These are phyloP conservation scores for Temnothorax curvispinosus DNA, from an alignment of 1,140 invertebrate genomes.

Conservation along the genomic window DNA sequence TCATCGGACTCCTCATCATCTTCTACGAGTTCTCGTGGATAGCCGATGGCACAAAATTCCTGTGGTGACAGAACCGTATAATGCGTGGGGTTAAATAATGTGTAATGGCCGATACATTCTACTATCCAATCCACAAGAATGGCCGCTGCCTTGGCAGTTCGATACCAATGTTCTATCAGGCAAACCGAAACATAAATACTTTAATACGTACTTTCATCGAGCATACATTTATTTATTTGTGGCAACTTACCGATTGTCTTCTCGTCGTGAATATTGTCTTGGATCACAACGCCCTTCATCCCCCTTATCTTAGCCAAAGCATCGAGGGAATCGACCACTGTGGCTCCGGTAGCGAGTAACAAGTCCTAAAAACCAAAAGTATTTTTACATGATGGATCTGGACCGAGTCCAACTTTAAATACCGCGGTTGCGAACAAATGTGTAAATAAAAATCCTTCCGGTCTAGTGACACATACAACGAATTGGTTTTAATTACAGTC, in stretches of 20 bases:
- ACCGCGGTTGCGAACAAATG: neutral
- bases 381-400: conserved; percentile 40
- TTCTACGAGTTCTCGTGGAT: conserved; percentile 60
- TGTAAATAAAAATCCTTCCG: conserved; percentile 53
- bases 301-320: conserved; percentile 14
- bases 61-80: conserved; percentile 66
- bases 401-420: conserved; percentile 51
- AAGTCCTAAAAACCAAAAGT: conserved; percentile 65
- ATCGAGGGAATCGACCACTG: conserved; percentile 53
- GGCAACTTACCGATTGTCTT: conserved; percentile 63
- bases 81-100: conserved; percentile 69
- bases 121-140: conserved; percentile 77
- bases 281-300: conserved; percentile 59
- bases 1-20: conserved; percentile 62
- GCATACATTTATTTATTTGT: neutral
- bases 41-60: conserved; percentile 44
- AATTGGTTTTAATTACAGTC: conserved; percentile 29
- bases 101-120: conserved; percentile 78
- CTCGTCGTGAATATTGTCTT: conserved; percentile 41
- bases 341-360: conserved; percentile 59
- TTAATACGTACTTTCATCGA: neutral
- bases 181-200: conserved; percentile 2
- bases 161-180: conserved; percentile 67
- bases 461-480: neutral
- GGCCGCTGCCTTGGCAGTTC: conserved; percentile 60